Evolutionary conservation across 2,113 vertebrate species (phyloP).

Genomic region (Microcebus jonahi): DNA sequence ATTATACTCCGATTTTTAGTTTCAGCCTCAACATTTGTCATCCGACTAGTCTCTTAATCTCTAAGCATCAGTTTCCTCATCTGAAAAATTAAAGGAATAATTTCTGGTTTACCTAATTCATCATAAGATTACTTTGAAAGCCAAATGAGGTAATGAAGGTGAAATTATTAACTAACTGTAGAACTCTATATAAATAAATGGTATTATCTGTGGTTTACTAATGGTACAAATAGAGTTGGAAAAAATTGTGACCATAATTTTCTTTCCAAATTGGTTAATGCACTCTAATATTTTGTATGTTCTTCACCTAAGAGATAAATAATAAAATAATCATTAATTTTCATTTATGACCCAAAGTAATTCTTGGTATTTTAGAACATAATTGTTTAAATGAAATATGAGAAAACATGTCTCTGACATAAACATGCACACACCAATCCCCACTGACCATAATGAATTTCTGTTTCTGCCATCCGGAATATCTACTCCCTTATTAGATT

Average conservation of each 20-base stretch:
- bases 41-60: not conserved
- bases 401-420: not conserved
- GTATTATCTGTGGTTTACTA: not conserved
- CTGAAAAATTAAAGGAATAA: not conserved
- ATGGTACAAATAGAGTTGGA: not conserved
- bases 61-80: not conserved
- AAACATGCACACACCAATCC: accelerated
- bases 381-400: not conserved
- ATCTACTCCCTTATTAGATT: not conserved
- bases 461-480: not conserved
- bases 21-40: not conserved
- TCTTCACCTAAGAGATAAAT: not conserved
- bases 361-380: not conserved
- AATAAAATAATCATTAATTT: not conserved
- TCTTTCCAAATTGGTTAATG: not conserved
- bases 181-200: not conserved
- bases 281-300: not conserved
- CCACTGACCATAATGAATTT: not conserved
- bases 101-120: slow-evolving; percentile 13
- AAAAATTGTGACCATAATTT: not conserved
- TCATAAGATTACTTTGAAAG: not conserved
- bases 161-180: not conserved
- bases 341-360: not conserved
- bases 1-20: not conserved
- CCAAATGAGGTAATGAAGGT: not conserved